These are phyloP conservation scores for Anguilla pacifica DNA, from an alignment of 2,797 vertebrate species.

Conservation along the genomic window DNA sequence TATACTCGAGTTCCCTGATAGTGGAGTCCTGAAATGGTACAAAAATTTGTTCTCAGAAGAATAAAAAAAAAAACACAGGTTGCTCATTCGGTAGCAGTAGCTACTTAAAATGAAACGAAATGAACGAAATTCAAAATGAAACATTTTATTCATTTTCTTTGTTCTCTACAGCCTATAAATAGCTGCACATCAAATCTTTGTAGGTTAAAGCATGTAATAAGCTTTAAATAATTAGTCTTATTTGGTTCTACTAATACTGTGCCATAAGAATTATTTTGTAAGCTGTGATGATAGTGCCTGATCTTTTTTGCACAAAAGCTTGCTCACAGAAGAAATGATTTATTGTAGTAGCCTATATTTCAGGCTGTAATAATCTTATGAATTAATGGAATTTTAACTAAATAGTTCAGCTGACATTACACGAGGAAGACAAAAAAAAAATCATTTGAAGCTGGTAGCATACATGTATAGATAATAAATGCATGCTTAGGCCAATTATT, in stretches of 20 bases:
- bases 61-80: neutral
- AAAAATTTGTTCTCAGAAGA: constrained; percentile 21
- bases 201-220: neutral
- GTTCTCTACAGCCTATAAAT: neutral
- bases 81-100: constrained; percentile 12
- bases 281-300: neutral
- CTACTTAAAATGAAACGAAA: neutral
- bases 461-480: no score
- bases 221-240: neutral
- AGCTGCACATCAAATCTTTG: neutral
- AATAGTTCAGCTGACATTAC: neutral
- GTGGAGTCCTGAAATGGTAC: constrained; percentile 29
- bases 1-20: constrained; percentile 20
- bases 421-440: no score
- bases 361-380: neutral
- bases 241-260: neutral
- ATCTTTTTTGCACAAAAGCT: neutral
- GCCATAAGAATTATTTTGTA: neutral
- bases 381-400: neutral
- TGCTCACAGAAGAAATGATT: neutral
- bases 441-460: no score
- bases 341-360: neutral
- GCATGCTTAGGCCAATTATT: no score
- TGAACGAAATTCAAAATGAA: neutral
- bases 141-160: neutral